These are phyloP conservation scores for Acanthaster planci DNA, from an alignment of 35 echinoderm and acorn worm species.

Conservation along the genomic window DNA sequence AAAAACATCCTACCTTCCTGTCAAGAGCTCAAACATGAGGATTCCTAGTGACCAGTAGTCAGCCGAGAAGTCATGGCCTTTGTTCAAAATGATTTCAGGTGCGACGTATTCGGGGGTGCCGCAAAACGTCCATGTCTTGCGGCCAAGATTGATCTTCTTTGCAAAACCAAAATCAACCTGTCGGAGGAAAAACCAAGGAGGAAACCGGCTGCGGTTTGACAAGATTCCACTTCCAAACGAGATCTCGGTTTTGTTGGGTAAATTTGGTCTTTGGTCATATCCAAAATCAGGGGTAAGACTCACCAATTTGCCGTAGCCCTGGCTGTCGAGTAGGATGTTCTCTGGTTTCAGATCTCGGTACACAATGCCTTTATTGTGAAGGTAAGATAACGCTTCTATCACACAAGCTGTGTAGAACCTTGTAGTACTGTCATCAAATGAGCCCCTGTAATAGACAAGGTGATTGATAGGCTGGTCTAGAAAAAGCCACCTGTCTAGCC, in stretches of 20 bases:
- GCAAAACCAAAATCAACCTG: constrained; percentile 99
- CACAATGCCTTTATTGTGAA: constrained; percentile 86
- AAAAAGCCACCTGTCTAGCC: too few relatives aligned
- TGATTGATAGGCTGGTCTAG: too few relatives aligned
- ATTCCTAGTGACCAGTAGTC: constrained; percentile 99
- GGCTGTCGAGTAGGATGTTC: constrained; percentile 90
- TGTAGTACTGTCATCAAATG: constrained; percentile 91
- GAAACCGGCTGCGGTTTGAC: background rate
- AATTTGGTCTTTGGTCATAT: too few relatives aligned
- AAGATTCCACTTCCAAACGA: background rate
- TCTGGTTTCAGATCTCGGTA: constrained; percentile 77
- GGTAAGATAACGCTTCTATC: constrained; percentile 81
- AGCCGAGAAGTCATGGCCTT: constrained; percentile 95
- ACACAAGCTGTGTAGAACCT: constrained; percentile 97
- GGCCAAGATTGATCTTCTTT: constrained; percentile 89
- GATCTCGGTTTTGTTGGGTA: background rate
- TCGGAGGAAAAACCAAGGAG: background rate
- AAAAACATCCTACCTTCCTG: constrained; percentile 68
- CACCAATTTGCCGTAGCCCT: constrained; percentile 94
- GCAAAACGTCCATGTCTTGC: constrained; percentile 99
- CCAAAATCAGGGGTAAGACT: background rate
- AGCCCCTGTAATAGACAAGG: constrained; percentile 62
- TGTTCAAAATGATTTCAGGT: constrained; percentile 97
- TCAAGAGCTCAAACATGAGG: constrained; percentile 98
- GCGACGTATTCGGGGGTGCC: constrained; percentile 99